Evolutionary conservation across 2,797 vertebrate genomes (phyloP).

Genomic region (Melanotaenia pygmaea): DNA sequence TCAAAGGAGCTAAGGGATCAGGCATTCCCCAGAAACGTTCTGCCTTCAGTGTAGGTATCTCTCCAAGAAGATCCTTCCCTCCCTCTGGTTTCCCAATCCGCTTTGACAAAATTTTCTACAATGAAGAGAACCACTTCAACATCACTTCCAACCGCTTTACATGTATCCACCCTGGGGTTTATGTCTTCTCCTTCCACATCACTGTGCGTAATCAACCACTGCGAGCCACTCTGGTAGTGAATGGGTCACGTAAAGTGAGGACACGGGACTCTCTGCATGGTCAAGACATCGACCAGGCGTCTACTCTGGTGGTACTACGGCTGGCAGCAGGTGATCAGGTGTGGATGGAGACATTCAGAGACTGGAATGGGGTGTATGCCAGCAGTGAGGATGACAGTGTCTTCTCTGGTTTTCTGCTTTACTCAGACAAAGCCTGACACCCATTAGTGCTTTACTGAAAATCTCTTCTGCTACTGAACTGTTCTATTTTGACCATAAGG

Average conservation of each 20-base stretch:
- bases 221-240: conserved; percentile 88
- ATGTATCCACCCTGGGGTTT: conserved; percentile 89
- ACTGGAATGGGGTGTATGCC: conserved; percentile 95
- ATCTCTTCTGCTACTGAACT: conserved; percentile 31
- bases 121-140: conserved; percentile 90
- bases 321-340: conserved; percentile 90
- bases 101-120: conserved; percentile 93
- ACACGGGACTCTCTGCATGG: conserved; percentile 92
- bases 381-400: conserved; percentile 95
- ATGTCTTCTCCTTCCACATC: conserved; percentile 94
- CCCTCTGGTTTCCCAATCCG: conserved; percentile 89
- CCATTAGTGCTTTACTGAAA: background rate
- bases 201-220: conserved; percentile 92
- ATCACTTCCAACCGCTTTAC: conserved; percentile 89
- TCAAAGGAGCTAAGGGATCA: conserved; percentile 89
- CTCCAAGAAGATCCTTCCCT: conserved; percentile 91
- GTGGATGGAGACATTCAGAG: conserved; percentile 94
- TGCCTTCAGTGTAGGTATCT: conserved; percentile 92
- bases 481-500: conserved; percentile 10
- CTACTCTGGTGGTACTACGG: conserved; percentile 88
- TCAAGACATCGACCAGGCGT: conserved; percentile 96
- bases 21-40: conserved; percentile 73
- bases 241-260: conserved; percentile 86
- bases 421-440: conserved; percentile 75
- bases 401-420: conserved; percentile 96